Conservation (phyloP, 2,113 vertebrate genomes). For the Nycticebus coucang region DNA sequence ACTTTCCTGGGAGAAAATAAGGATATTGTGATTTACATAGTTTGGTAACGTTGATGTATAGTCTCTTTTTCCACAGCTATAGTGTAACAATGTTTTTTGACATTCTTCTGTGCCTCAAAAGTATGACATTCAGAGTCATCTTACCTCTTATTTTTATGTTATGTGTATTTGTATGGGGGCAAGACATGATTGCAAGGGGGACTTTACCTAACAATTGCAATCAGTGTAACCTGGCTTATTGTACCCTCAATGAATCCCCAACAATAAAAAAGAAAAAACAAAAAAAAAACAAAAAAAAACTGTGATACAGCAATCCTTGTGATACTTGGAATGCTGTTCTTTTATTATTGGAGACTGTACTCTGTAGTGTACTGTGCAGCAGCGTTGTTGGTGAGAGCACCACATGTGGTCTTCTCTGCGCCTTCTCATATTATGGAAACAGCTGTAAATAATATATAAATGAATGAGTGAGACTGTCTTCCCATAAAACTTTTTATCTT, state of each 20-base stretch:
- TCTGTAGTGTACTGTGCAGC: neutral
- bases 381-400: neutral
- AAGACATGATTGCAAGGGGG: too few species aligned
- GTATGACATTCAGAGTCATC: neutral
- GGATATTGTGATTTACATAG: neutral
- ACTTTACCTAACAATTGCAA: too few species aligned
- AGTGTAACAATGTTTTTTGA: neutral
- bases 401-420: neutral
- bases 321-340: neutral
- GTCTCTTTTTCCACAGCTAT: neutral
- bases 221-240: too few species aligned
- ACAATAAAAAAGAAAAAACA: too few species aligned
- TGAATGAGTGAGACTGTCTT: neutral
- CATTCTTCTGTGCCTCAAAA: neutral
- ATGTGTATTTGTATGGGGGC: neutral
- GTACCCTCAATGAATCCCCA: too few species aligned
- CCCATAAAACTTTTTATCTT: neutral
- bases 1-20: constrained; percentile 7
- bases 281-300: too few species aligned
- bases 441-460: neutral
- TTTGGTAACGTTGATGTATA: neutral
- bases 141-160: neutral
- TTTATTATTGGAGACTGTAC: neutral
- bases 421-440: neutral
- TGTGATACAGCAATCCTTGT: neutral